These are phyloP conservation scores for Cryptotermes secundus DNA, from an alignment of 1,140 invertebrate species.

Conservation along the genomic window DNA sequence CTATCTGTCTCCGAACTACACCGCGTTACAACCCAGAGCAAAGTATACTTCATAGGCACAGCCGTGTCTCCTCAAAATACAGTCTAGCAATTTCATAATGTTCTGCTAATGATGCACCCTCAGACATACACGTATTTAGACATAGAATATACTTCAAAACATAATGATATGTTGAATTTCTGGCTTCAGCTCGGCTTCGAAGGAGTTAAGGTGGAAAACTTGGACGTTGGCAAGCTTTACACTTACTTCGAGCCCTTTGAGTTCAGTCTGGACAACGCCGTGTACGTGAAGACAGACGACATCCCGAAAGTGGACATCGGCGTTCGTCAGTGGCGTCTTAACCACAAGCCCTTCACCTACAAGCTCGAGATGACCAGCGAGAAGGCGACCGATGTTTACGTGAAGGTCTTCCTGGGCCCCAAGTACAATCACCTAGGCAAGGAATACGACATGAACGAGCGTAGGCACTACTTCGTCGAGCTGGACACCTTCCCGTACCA, in stretches of 20 bases:
- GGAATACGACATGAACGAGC: conserved; percentile 49
- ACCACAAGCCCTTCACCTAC: conserved; percentile 65
- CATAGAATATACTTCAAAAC: no score
- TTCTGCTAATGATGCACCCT: no score
- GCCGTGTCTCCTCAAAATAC: no score
- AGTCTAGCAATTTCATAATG: no score
- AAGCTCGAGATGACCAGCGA: conserved; percentile 59
- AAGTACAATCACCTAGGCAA: conserved; percentile 61
- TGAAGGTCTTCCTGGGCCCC: conserved; percentile 69
- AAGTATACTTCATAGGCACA: no score
- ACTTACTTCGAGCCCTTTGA: conserved; percentile 43
- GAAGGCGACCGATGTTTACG: conserved; percentile 52
- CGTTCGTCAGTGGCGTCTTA: conserved; percentile 57
- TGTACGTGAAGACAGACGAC: conserved; percentile 34
- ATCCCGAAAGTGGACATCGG: conserved; percentile 63
- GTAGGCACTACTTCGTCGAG: conserved; percentile 62
- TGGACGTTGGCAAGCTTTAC: conserved; percentile 51
- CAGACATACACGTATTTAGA: no score
- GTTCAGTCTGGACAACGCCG: conserved; percentile 40
- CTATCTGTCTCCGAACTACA: no score
- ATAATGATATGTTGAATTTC: conserved; percentile 11
- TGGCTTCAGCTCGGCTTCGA: conserved; percentile 54
- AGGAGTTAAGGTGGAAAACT: conserved; percentile 61
- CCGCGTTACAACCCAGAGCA: no score
- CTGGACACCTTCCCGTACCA: conserved; percentile 53